phyloP scores from a whole-genome alignment of 2,113 vertebrate species.

The Mesocricetus auratus region DNA sequence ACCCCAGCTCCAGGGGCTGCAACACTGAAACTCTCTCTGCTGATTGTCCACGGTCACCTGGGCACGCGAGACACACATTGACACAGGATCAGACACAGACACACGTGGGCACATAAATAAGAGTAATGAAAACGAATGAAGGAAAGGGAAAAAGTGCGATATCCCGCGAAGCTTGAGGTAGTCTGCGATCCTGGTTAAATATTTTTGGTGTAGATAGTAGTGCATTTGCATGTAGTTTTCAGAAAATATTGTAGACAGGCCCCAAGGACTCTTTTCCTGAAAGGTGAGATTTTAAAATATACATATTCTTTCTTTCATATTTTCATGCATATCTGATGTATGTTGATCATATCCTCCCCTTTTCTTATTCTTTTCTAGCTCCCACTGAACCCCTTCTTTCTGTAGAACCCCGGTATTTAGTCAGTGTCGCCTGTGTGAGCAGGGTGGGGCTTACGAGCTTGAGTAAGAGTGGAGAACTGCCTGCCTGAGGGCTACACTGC shows the following conservation, averaged over 20 bases:
- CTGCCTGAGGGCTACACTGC: accelerated
- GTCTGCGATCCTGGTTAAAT: not conserved
- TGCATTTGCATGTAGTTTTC: not conserved
- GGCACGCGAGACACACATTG: not conserved
- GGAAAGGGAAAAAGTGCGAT: not conserved
- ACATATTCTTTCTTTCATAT: not conserved
- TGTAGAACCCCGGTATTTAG: no score
- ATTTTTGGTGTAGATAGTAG: not conserved
- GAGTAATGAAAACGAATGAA: not conserved
- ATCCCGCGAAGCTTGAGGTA: not conserved
- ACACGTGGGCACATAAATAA: not conserved
- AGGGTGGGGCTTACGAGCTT: not conserved
- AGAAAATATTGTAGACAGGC: not conserved
- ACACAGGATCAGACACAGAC: not conserved
- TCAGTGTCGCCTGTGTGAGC: not conserved
- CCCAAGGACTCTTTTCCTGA: not conserved
- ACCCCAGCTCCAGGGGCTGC: not conserved
- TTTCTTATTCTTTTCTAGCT: not conserved
- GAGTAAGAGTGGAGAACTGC: accelerated
- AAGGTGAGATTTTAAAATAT: not conserved
- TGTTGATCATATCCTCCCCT: not conserved
- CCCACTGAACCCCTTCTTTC: not conserved
- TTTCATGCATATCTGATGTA: not conserved
- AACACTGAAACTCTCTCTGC: no score
- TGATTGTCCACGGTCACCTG: not conserved